Conservation (phyloP, 2,797 vertebrate genomes). For the Sebastes iracundus region DNA sequence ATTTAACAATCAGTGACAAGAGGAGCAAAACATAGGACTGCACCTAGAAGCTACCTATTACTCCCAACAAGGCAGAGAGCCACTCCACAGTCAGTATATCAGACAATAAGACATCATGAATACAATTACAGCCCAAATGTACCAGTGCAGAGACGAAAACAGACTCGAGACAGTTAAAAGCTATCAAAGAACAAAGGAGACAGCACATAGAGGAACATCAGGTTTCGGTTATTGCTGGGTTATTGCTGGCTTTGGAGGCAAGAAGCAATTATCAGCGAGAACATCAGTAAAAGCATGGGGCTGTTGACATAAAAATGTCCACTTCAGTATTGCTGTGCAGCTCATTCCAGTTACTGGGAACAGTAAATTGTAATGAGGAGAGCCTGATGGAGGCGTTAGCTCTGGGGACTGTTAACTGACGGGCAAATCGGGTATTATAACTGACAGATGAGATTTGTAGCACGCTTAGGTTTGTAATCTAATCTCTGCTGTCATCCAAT, state of each 20-base stretch:
- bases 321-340: slow-evolving; percentile 67
- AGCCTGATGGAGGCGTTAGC: slow-evolving; percentile 67
- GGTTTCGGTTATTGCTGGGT: slow-evolving; percentile 58
- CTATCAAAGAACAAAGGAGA: slow-evolving; percentile 55
- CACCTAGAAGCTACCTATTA: neutral
- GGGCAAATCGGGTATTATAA: slow-evolving; percentile 66
- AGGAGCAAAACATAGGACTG: neutral
- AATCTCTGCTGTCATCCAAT: slow-evolving; percentile 60
- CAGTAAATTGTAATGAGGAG: slow-evolving; percentile 74
- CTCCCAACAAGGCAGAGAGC: slow-evolving; percentile 26
- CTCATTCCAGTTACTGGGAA: slow-evolving; percentile 67
- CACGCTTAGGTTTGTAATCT: slow-evolving; percentile 65
- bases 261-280: slow-evolving; percentile 68
- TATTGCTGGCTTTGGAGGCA: slow-evolving; percentile 66
- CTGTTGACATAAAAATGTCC: slow-evolving; percentile 77
- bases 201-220: slow-evolving; percentile 48
- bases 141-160: slow-evolving; percentile 41
- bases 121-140: slow-evolving; percentile 48
- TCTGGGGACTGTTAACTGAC: slow-evolving; percentile 73
- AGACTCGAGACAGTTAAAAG: slow-evolving; percentile 47
- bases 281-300: slow-evolving; percentile 65
- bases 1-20: neutral
- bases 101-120: slow-evolving; percentile 44
- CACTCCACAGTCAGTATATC: slow-evolving; percentile 18
- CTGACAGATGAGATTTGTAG: slow-evolving; percentile 69